Evolutionary conservation across 2,113 vertebrate genomes (phyloP).

Genomic region (Alligator sinensis): DNA sequence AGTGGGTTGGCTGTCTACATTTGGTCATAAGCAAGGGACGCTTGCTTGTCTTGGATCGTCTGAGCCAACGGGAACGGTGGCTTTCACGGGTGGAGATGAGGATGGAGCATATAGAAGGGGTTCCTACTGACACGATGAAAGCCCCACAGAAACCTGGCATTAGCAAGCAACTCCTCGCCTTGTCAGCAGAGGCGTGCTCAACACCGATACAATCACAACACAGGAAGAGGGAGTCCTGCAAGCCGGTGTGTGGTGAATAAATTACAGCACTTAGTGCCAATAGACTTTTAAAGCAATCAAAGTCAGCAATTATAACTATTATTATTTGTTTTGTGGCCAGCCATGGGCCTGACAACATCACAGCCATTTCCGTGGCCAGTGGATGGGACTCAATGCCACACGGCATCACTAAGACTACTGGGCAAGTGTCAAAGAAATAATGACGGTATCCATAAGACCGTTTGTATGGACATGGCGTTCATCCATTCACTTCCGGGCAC

Average conservation of each 20-base stretch:
- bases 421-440: not conserved
- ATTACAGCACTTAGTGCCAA: not conserved
- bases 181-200: not conserved
- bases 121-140: not conserved
- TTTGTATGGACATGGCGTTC: not conserved
- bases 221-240: not conserved
- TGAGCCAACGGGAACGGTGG: not conserved
- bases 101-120: not conserved
- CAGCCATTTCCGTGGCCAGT: not conserved
- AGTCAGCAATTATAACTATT: not conserved
- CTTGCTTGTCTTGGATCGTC: not conserved
- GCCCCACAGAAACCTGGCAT: not conserved
- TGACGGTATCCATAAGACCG: not conserved
- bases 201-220: not conserved
- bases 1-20: fast-evolving
- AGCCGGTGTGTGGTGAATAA: not conserved
- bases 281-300: not conserved
- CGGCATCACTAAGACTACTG: not conserved
- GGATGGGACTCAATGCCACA: not conserved
- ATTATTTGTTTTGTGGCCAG: not conserved
- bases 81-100: not conserved
- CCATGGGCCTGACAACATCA: not conserved
- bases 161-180: not conserved
- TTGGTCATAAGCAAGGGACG: not conserved
- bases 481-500: not conserved